Evolutionary conservation across 2,888 invertebrate species (phyloP).

Genomic region (Corythucha ciliata): DNA sequence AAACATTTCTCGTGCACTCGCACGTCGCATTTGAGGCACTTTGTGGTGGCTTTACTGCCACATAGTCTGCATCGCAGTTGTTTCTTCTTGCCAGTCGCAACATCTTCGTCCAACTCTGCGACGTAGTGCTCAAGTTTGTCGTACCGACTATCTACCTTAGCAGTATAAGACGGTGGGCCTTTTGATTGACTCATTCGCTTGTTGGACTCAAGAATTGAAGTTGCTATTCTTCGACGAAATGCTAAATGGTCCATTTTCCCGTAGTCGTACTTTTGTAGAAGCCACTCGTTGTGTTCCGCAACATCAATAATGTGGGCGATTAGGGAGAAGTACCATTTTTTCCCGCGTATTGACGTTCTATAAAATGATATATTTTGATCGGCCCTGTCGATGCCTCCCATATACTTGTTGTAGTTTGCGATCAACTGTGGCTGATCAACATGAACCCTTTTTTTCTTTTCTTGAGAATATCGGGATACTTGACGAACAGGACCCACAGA

Average conservation of each 20-base stretch:
- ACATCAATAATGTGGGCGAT: constrained; percentile 35
- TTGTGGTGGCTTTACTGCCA: not conserved
- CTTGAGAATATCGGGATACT: constrained; percentile 9
- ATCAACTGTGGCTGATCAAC: constrained; percentile 5
- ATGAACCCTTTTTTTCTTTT: constrained; percentile 10
- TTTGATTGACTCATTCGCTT: not conserved
- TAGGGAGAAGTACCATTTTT: constrained; percentile 34
- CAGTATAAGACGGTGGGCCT: constrained; percentile 4
- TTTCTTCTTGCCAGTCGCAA: not conserved
- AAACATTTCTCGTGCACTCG: not conserved
- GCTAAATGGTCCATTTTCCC: constrained; percentile 32
- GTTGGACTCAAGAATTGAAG: constrained; percentile 11
- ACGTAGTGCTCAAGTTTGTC: constrained; percentile 4
- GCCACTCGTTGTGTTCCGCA: constrained; percentile 37
- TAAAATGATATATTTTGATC: constrained; percentile 29
- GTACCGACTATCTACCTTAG: constrained; percentile 1
- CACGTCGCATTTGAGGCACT: not conserved
- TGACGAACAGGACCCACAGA: not conserved
- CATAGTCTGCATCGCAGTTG: not conserved
- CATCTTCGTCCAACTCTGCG: too few species aligned
- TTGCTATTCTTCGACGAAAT: constrained; percentile 33
- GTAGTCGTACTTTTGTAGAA: constrained; percentile 29
- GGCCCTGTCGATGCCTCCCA: constrained; percentile 20
- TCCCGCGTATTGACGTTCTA: constrained; percentile 34
- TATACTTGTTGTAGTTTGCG: constrained; percentile 8